Percentiles rank a stretch among this genome's conserved stretches.
These are phyloP conservation scores for Calcarius ornatus DNA, from an alignment of 2,113 vertebrate genomes.

Conservation along the genomic window DNA sequence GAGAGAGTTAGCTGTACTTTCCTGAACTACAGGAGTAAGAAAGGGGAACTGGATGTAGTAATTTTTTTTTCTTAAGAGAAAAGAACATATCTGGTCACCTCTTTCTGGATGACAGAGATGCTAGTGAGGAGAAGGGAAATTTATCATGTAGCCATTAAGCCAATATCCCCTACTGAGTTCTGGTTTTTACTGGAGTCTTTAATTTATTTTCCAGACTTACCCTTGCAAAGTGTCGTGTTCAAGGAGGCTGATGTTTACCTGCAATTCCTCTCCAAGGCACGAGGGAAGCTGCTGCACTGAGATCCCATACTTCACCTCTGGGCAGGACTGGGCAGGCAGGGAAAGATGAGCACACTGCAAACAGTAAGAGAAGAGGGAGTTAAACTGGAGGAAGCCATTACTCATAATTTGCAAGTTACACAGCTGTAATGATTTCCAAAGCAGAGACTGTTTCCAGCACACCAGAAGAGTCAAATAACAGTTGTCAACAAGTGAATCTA, in stretches of 20 bases:
- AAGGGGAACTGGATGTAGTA: not conserved
- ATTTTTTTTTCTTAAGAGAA: not conserved
- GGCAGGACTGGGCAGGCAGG: not conserved
- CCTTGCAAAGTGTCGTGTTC: not conserved
- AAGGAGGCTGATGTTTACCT: not conserved
- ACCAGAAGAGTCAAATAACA: not conserved
- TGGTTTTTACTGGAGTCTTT: not conserved
- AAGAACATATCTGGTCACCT: not conserved
- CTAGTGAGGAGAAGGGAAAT: not conserved
- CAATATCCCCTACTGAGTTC: not conserved
- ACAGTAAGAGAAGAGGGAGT: not conserved
- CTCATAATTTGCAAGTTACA: not conserved
- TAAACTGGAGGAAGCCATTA: not conserved
- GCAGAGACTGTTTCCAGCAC: not conserved
- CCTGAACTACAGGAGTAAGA: not conserved
- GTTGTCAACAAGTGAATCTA: not conserved
- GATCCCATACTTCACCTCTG: not conserved
- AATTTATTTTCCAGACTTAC: not conserved
- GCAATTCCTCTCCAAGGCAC: not conserved
- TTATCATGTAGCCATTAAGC: not conserved
- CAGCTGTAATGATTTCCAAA: conserved; percentile 26
- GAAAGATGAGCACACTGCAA: not conserved
- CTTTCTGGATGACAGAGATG: not conserved
- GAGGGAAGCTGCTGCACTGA: not conserved
- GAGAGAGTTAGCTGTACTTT: not conserved